Conservation (phyloP, 1,140 invertebrate genomes). For the Gonioctena quinquepunctata region DNA sequence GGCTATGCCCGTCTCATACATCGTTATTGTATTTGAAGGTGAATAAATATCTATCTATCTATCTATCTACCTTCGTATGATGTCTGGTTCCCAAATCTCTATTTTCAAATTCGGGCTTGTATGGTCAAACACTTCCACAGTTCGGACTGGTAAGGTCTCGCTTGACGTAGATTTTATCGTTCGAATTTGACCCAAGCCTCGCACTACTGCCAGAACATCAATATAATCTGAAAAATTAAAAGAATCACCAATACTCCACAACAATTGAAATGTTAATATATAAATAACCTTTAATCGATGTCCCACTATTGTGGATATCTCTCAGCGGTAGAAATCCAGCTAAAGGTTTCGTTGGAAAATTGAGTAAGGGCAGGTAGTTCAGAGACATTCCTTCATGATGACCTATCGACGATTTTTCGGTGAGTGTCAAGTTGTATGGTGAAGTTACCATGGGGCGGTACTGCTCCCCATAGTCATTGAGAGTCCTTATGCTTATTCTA, state of each 20-base stretch:
- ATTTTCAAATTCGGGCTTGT: slow-evolving; percentile 57
- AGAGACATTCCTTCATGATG: slow-evolving; percentile 60
- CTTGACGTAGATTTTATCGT: slow-evolving; percentile 60
- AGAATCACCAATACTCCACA: not conserved
- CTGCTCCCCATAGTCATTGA: slow-evolving; percentile 60
- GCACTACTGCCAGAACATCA: slow-evolving; percentile 60
- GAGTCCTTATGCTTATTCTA: slow-evolving; percentile 61
- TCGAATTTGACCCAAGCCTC: slow-evolving; percentile 56
- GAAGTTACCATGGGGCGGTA: slow-evolving; percentile 67
- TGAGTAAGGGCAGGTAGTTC: slow-evolving; percentile 57
- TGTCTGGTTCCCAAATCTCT: slow-evolving; percentile 59
- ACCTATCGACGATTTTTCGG: slow-evolving; percentile 64
- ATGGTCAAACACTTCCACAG: slow-evolving; percentile 60
- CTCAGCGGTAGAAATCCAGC: slow-evolving; percentile 59
- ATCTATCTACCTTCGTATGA: slow-evolving; percentile 26
- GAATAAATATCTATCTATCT: too few species aligned
- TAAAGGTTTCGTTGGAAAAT: slow-evolving; percentile 64
- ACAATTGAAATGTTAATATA: not conserved
- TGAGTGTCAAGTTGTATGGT: slow-evolving; percentile 63
- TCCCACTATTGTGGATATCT: slow-evolving; percentile 54
- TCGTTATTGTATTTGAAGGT: too few species aligned
- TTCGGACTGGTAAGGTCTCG: slow-evolving; percentile 55
- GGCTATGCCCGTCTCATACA: too few species aligned
- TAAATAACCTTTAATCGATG: slow-evolving; percentile 31
- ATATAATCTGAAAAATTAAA: slow-evolving; percentile 35